Conservation (phyloP, 2,797 vertebrate genomes). For the Acipenser ruthenus region DNA sequence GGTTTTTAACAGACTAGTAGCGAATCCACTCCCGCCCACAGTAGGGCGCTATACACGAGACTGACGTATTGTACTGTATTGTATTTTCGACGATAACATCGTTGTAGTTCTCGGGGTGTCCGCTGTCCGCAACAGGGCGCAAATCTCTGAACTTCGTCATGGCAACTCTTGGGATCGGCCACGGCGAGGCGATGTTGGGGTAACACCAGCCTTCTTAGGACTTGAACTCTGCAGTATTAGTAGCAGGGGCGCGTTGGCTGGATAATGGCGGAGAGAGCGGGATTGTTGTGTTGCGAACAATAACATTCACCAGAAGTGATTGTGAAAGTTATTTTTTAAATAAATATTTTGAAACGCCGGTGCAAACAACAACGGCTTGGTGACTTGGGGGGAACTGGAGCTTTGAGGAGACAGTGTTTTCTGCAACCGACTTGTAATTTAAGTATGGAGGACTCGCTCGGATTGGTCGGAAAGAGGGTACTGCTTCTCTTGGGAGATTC, state of each 20-base stretch:
- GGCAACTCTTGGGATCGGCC: conserved; percentile 17
- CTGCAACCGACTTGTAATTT: conserved; percentile 44
- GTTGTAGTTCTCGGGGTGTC: too few relatives aligned
- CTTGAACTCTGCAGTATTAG: conserved; percentile 49
- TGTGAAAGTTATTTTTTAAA: background rate
- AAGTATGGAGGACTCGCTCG: conserved; percentile 78
- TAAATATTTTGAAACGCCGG: conserved; percentile 1
- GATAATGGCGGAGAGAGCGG: conserved; percentile 69
- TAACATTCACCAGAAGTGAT: conserved; percentile 46
- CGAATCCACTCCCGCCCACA: too few relatives aligned
- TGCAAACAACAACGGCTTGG: conserved; percentile 3
- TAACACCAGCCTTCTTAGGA: background rate
- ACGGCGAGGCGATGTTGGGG: conserved; percentile 40
- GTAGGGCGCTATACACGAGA: too few relatives aligned
- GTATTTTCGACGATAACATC: too few relatives aligned
- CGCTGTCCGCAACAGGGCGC: too few relatives aligned
- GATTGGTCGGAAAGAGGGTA: conserved; percentile 80
- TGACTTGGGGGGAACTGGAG: conserved; percentile 4
- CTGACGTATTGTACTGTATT: too few relatives aligned
- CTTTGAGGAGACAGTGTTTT: background rate
- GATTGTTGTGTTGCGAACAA: conserved; percentile 57
- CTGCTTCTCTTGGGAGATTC: conserved; percentile 67
- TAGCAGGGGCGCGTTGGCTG: conserved; percentile 72
- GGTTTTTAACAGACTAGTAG: too few relatives aligned
- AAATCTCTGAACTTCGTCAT: too few relatives aligned